Base-by-base conservation (phyloP, 1,140 invertebrate genomes). In the Penaeus vannamei region DNA sequence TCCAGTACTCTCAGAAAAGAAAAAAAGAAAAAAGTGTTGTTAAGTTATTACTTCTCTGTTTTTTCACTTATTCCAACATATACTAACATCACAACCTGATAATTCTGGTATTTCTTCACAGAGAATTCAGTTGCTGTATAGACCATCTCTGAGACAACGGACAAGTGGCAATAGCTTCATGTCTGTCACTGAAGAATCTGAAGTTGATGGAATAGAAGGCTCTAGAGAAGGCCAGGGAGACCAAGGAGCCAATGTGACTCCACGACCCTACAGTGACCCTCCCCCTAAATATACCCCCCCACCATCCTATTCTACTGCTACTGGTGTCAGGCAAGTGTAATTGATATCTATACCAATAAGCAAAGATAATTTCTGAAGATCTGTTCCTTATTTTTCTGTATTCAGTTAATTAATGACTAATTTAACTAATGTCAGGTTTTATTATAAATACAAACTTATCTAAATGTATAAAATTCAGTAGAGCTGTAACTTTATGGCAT, bases 221-320 rank as follows among this genome's bases (percentile, higher is more conserved):
- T 84, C 91, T n/a, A 91, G 93, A 90, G 91, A 91, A 90, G 80
- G 69, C 8, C 72, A 87, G 60, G 90, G 92, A 89, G 91, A 91
- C 69, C 87, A 92, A 91, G 88, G 92, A 60, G 90, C 85, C 66
- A 32, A 59, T 66, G 53, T 82, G 32, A 64, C 85, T 93, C 93
- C 77, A 23, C 84, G 90, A 72, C 84, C 86, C n/a, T 91, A 87
- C 90, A 87, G 90, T 92, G 97, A 98, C 93, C 97, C 97, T 14
- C 97, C 97, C 20, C 97, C 97, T 26, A 98, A 98, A 92, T 98
- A 98, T 92, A 98, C 97, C 1, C 97, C 97, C 17, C 97, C 97
- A 3, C 97, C 97, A 4, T 97, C 96, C 32, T 98, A 98, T 92
- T 97, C 97, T 8, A 98, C 97, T 20, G 97, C 97, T 2, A 98